Evolutionary conservation across 1,140 invertebrate genomes (phyloP), one percentile per base, ranked within the genome.

Genomic region (Zaprionus gabonicus): DNA sequence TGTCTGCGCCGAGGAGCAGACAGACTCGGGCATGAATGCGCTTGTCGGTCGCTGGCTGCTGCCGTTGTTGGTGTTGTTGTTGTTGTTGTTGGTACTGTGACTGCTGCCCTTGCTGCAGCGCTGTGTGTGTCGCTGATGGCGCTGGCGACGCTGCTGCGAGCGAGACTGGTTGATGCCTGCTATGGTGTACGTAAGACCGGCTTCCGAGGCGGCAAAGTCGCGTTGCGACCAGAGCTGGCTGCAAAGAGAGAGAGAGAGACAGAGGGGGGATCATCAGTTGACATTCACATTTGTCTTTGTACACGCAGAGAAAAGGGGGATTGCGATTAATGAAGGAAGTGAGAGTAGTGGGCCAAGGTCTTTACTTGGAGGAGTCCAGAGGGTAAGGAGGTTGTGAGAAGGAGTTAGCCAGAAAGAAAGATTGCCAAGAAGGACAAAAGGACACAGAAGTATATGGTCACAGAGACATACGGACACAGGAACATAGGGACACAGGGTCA

Each of bases 141-240:
- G 64, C 38, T 90, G 86, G 6, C 86, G 82, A 31, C 81, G 76
- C 66, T 91, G 80, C 68, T 87, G 82, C 2, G 91, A 78, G 1
- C 85, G 79, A 5, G 70, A 31, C 34, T 81, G 79, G 20, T 72
- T 80, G 5, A 91, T 83, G 15, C 90, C 90, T 1, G 87, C 84
- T 27, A 91, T 88, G 49, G 90, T 90, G 53, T 92, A 92, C 17
- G 91, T 88, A 36, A 92, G 84, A 59, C 91, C 91, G 57, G 83
- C 88, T 36, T 92, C 91, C 34, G 91, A 92, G 80, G 90, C 77
- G 28, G 90, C 77, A 53, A 92, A 92, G 57, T 92, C 88, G 20
- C 90, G 91, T 53, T 92, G 91, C 3, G 91, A 80, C 91, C 91
- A 92, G 15, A 86, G 80, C 10, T 65, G 74, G 0, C 87, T 91